A percentile compares a stretch with the other conserved stretches of the same genome.
Evolutionary conservation across 1,140 invertebrate species (phyloP).

Genomic region (Nasonia giraulti): DNA sequence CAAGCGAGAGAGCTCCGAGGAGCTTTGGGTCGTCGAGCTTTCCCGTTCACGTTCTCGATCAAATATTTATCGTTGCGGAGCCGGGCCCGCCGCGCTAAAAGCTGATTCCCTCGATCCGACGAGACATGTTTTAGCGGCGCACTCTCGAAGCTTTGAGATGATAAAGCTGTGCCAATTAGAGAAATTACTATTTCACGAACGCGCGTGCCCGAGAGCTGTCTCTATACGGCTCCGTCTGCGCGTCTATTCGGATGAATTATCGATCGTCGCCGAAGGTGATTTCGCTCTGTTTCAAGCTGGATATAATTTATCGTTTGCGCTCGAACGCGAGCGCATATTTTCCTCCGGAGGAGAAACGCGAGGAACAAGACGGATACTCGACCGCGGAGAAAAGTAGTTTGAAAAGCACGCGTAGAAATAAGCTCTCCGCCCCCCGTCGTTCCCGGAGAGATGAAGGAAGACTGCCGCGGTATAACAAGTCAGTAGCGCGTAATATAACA

Average conservation of each 20-base stretch:
- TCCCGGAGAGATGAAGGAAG: neutral
- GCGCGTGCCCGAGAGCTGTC: neutral
- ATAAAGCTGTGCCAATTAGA: conserved; percentile 5
- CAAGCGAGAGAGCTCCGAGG: neutral
- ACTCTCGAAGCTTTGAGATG: neutral
- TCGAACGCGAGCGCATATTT: neutral
- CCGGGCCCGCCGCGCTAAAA: neutral
- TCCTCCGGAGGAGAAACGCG: neutral
- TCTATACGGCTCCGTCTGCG: neutral
- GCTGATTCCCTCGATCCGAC: neutral
- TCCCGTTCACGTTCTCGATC: neutral
- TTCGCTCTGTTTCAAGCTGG: too few species aligned
- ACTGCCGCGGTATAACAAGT: neutral
- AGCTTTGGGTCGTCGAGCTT: neutral
- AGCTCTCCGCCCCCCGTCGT: neutral
- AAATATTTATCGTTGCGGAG: conserved; percentile 16
- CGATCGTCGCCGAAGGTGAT: neutral
- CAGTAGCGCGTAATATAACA: neutral
- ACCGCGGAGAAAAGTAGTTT: neutral
- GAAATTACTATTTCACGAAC: conserved; percentile 7
- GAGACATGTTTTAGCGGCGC: neutral
- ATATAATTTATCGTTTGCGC: too few species aligned
- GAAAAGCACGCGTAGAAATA: neutral
- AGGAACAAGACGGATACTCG: neutral
- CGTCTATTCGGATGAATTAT: neutral